These are phyloP conservation scores for Psittacula echo DNA, from an alignment of 2,797 vertebrate genomes.

Conservation along the genomic window DNA sequence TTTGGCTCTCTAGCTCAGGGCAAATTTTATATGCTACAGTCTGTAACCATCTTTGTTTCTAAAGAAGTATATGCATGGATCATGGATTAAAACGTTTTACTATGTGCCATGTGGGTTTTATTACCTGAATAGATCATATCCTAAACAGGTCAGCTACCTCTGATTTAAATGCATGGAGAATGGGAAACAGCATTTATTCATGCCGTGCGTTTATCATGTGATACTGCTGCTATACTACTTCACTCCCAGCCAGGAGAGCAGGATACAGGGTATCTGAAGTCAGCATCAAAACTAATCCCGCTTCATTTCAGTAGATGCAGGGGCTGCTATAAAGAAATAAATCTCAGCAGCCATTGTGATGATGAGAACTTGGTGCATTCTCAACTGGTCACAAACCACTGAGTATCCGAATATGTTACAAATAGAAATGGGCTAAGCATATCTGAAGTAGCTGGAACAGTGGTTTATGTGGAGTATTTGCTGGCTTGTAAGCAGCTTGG, in stretches of 20 bases:
- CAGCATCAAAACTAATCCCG: background rate
- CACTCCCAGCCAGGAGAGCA: background rate
- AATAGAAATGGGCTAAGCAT: background rate
- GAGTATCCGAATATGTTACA: background rate
- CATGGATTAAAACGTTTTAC: conserved; percentile 66
- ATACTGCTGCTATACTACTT: background rate
- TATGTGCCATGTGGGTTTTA: conserved; percentile 62
- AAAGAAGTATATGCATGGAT: conserved; percentile 48
- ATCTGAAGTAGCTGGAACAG: background rate
- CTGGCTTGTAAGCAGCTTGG: background rate
- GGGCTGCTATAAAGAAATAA: background rate
- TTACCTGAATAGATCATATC: conserved; percentile 68
- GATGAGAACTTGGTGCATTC: background rate
- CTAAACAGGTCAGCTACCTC: conserved; percentile 68
- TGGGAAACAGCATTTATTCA: conserved; percentile 46
- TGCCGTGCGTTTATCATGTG: background rate
- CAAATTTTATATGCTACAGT: conserved; percentile 63
- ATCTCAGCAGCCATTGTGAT: background rate
- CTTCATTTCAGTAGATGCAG: background rate
- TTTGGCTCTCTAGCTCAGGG: conserved; percentile 54
- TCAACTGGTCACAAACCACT: background rate
- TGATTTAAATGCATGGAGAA: conserved; percentile 58
- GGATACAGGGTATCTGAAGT: background rate
- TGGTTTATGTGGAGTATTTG: background rate
- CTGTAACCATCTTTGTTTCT: conserved; percentile 67